Base-by-base conservation (phyloP, 2,888 invertebrate species). In the Drosophila mulleri region DNA sequence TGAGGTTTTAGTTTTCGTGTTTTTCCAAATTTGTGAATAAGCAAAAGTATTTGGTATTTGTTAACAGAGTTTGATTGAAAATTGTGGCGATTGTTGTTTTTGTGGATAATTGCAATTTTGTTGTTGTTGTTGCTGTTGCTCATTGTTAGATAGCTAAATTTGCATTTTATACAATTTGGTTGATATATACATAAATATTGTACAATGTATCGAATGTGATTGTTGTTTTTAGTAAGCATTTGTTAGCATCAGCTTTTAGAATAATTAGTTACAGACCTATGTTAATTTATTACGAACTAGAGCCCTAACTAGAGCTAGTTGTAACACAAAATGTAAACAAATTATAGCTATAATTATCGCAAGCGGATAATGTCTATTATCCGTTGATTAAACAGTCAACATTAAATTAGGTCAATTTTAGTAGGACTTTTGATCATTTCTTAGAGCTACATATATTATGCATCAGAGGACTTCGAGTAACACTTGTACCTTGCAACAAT, bases 21-120 rank as follows among this genome's bases (percentile, higher is more conserved):
- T 47, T 26, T 63, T 53, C 62, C 47, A 54, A 61, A 52, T 66
- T 82, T 78, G 75, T 83, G 82, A 78, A 80, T 82, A 82, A 84
- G 82, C 67, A 77, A 54, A 77, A 77, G 64, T 74, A 74, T 78
- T 71, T 69, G 23, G 52, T 68, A 72, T 70, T 66, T 57, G 75
- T 83, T 84, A 83, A 87, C 82, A 67, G 42, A 58, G 62, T 72
- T 68, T 60, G 26, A 56, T 47, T 59, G 52, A 57, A 73, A 62
- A 47, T 58, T 63, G 39, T 64, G 20, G 12, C 53, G 37, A 39
- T 80, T 58, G 47, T 47, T 68, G 64, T 76, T 74, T 67, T 78
- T 78, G 74, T 78, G 78, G 54, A 44, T 50, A 58, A 39, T 78
- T 78, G 71, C 64, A 72, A 44, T 54, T 57, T 64, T 50, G 35